phyloP scores from a whole-genome alignment of 2,888 invertebrate species.

The Pseudococcus viburni region DNA sequence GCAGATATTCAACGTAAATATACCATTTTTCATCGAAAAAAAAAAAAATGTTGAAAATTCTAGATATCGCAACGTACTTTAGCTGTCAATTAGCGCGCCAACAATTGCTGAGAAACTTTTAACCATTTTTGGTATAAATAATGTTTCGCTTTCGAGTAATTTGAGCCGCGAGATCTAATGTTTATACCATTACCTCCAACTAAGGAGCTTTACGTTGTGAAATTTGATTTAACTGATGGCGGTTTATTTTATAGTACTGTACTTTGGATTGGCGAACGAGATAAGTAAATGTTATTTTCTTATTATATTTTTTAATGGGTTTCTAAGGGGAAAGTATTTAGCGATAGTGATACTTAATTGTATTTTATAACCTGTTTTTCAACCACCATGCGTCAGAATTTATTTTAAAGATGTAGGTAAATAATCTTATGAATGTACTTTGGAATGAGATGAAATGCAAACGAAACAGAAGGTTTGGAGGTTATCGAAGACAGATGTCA shows the following conservation, averaged over 20 bases:
- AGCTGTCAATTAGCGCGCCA: constrained; percentile 41
- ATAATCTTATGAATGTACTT: no score
- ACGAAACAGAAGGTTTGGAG: no score
- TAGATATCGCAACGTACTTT: neutral
- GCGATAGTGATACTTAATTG: neutral
- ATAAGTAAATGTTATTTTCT: constrained; percentile 7
- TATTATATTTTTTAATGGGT: neutral
- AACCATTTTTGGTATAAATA: constrained; percentile 30
- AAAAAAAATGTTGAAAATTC: neutral
- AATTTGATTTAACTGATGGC: neutral
- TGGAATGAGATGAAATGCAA: no score
- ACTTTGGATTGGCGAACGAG: neutral
- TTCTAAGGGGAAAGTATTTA: constrained; percentile 2
- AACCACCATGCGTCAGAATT: neutral
- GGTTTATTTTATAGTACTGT: neutral
- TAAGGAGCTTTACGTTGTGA: neutral
- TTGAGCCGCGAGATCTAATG: neutral
- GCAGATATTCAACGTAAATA: neutral
- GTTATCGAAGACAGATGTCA: no score
- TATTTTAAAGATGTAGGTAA: neutral
- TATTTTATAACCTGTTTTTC: neutral
- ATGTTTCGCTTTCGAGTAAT: constrained; percentile 37
- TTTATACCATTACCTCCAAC: neutral
- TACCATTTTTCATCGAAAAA: neutral
- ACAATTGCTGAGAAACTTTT: constrained; percentile 21